These are phyloP conservation scores for Akabosia matsudoensis DNA, from an alignment of 1,140 invertebrate species.

Conservation along the genomic window DNA sequence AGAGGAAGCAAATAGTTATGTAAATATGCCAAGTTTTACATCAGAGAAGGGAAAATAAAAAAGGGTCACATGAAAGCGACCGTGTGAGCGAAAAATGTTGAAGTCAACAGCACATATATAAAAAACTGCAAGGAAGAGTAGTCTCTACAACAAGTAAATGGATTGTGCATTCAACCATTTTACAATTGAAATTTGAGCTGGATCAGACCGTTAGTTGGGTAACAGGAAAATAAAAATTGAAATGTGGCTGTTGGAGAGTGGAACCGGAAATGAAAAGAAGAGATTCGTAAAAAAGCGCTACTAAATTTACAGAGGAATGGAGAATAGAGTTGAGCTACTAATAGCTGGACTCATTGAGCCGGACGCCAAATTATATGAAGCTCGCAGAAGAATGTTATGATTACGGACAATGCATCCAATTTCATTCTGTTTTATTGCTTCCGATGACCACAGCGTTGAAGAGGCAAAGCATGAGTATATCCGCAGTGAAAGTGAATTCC, in stretches of 20 bases:
- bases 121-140: not conserved
- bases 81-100: too few relatives aligned
- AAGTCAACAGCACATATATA: too few relatives aligned
- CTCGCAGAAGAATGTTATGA: not conserved
- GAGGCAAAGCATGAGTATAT: not conserved
- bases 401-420: not conserved
- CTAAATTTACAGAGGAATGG: too few relatives aligned
- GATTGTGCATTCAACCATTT: not conserved
- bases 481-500: not conserved
- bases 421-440: not conserved
- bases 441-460: not conserved
- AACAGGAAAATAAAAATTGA: not conserved
- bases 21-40: too few relatives aligned
- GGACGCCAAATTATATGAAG: not conserved
- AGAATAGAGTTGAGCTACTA: too few relatives aligned
- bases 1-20: too few relatives aligned
- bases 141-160: too few relatives aligned
- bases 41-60: too few relatives aligned
- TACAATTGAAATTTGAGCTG: not conserved
- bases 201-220: not conserved
- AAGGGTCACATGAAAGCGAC: too few relatives aligned
- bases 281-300: too few relatives aligned
- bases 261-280: not conserved
- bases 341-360: not conserved
- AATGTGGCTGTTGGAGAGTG: too few relatives aligned